Evolutionary conservation across 2,113 vertebrate species (phyloP).

Genomic region (Xerus inauris): DNA sequence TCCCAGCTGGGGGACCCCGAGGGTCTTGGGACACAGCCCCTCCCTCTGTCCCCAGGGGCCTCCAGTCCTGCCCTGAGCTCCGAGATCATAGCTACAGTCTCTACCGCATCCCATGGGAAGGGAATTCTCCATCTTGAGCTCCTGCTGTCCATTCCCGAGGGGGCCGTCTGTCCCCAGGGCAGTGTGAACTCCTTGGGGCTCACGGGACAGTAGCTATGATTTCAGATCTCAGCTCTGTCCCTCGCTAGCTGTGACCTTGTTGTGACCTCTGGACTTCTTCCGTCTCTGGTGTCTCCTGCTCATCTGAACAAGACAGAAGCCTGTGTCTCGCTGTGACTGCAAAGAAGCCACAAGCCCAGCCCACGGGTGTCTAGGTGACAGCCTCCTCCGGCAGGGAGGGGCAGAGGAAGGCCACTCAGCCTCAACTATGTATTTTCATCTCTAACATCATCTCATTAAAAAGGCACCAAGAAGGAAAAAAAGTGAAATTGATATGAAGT

Average conservation of each 20-base stretch:
- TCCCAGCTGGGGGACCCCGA: not conserved
- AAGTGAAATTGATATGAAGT: constrained; percentile 83
- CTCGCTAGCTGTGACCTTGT: not conserved
- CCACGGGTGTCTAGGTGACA: no score
- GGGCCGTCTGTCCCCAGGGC: no score
- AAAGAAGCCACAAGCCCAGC: no score
- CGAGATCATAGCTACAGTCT: no score
- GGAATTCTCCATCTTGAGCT: not conserved
- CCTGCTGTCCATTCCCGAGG: not conserved
- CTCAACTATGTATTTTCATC: constrained; percentile 68
- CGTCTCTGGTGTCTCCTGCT: no score
- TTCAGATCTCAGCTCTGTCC: not conserved
- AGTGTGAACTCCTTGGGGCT: not conserved
- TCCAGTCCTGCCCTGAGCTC: no score
- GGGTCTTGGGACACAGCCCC: not conserved
- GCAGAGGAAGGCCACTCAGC: constrained; percentile 43
- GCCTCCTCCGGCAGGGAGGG: constrained; percentile 7
- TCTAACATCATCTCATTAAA: constrained; percentile 82
- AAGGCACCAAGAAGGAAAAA: constrained; percentile 74
- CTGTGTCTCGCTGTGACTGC: not conserved
- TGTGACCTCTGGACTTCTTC: fast-evolving
- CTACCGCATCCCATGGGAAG: no score
- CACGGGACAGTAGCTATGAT: no score
- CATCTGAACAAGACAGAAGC: no score
- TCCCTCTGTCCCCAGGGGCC: no score